Percentiles rank a stretch among this genome's conserved stretches.
These are phyloP conservation scores for Peromyscus attwateri DNA, from an alignment of 2,797 vertebrate species.

Conservation along the genomic window DNA sequence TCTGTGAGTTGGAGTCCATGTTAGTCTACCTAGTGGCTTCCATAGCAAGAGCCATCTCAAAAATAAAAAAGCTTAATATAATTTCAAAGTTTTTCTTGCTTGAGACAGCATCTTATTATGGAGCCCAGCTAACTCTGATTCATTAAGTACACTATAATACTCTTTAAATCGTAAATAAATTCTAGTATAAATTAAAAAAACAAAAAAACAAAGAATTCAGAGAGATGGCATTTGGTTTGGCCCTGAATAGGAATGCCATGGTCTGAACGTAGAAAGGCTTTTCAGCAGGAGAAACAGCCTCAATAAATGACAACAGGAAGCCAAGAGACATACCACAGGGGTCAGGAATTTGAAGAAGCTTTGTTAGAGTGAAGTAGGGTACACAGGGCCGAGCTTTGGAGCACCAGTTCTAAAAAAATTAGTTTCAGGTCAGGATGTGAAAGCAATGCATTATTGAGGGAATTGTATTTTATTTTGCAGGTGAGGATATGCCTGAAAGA, in stretches of 20 bases:
- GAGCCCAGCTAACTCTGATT: neutral
- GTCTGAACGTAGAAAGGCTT: neutral
- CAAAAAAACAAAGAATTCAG: neutral
- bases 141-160: neutral
- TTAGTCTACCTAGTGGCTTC: no score
- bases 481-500: conserved; percentile 32
- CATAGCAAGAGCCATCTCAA: no score
- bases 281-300: neutral
- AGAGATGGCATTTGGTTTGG: neutral
- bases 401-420: neutral
- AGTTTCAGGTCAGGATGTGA: conserved; percentile 7
- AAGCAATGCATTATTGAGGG: neutral
- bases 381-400: neutral
- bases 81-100: neutral
- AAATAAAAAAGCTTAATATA: neutral
- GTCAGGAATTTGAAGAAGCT: conserved; percentile 40
- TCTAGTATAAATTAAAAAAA: neutral
- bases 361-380: neutral
- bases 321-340: neutral
- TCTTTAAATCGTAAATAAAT: neutral
- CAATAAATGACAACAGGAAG: neutral
- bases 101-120: neutral
- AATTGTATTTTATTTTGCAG: neutral
- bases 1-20: no score
- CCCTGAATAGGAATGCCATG: neutral